phyloP scores from a whole-genome alignment of 2,888 invertebrate genomes.

The Dione vanillae region DNA sequence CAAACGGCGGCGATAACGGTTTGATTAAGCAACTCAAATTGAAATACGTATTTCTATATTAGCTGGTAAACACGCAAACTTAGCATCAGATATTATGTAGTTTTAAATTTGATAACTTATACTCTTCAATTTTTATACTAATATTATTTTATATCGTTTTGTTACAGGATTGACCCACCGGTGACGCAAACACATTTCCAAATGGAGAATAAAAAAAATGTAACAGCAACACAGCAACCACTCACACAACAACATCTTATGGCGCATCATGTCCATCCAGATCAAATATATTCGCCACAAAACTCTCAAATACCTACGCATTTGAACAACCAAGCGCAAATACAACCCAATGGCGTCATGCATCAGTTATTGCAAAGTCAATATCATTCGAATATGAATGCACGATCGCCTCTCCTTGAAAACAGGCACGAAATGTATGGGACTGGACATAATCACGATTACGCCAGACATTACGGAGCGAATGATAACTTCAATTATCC shows the following conservation, averaged over 20 bases:
- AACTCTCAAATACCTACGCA: conserved; percentile 73
- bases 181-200: conserved; percentile 84
- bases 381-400: conserved; percentile 78
- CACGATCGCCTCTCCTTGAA: conserved; percentile 79
- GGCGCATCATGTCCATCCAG: conserved; percentile 80
- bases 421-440: conserved; percentile 85
- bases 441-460: conserved; percentile 81
- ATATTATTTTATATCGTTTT: conserved; percentile 47
- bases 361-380: conserved; percentile 81
- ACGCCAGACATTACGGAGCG: conserved; percentile 81
- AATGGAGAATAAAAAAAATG: conserved; percentile 87
- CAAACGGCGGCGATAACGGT: conserved; percentile 61
- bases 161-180: conserved; percentile 89
- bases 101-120: not conserved
- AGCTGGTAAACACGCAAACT: conserved; percentile 45
- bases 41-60: conserved; percentile 60
- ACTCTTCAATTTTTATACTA: not conserved
- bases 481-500: conserved; percentile 83
- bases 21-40: conserved; percentile 65
- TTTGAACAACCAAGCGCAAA: conserved; percentile 71
- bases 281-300: conserved; percentile 79
- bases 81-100: not conserved
- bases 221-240: conserved; percentile 83
- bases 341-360: conserved; percentile 83
- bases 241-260: conserved; percentile 76